Evolutionary conservation across 2,797 vertebrate genomes (phyloP), one percentile per base, ranked within the genome.

Genomic region (Pygocentrus nattereri): DNA sequence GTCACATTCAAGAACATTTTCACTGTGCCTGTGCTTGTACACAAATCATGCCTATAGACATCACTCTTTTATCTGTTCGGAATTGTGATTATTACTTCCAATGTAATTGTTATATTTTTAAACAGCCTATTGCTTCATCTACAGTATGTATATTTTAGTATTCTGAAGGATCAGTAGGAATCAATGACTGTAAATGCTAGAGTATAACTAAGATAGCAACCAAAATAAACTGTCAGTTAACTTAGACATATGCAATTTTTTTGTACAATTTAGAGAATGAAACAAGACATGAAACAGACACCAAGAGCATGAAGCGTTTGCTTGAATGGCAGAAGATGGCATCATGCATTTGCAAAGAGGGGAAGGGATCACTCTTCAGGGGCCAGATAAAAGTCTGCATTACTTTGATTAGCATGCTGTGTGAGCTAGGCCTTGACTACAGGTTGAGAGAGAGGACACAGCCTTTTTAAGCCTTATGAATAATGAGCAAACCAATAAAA

Each of bases 401-500:
- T 82, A 50, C 78, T 47, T 54, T 80, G 49, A 56, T 74, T 67
- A 80, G 31, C 62, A n/a, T 64, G 23, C 30, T 10, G 21, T 54
- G 58, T 25, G 41, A 72, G 68, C 67, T 34, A 85, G 50, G 68
- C 74, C n/a, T 23, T 67, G 65, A 59, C 68, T 70, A 82, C 58
- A 80, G 80, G 44, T 80, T 69, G 34, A 82, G 44, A 79, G 25
- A 79, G 74, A 72, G 74, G 70, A 80, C 44, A 79, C 65, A 52
- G 76, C 59, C 78, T 69, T 86, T 85, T 85, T 78, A 84, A 49
- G 59, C 78, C 76, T 74, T 86, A 89, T 89, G 74, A 89, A 88
- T 89, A 87, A 89, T 89, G 78, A 61, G 71, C 59, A 79, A 85
- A 77, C 80, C 84, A 86, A 89, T 87, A 87, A 87, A 86, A 85